Base-by-base conservation (phyloP, 2,888 invertebrate species). In the Melolontha melolontha region DNA sequence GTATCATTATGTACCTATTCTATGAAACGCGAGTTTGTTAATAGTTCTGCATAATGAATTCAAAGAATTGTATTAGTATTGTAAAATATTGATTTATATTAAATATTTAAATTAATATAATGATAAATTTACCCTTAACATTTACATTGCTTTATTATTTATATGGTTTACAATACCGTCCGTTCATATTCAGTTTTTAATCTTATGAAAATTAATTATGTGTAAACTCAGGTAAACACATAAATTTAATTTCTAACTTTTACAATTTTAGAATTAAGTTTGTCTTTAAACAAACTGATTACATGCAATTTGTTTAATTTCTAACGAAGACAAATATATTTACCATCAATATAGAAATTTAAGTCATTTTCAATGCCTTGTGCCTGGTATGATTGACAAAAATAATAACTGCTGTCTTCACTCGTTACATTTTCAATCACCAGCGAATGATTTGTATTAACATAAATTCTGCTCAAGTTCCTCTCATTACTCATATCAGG, bases 311-410 rank as follows among this genome's bases (percentile, higher is more conserved):
- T 22, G 1, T 4, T 22, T 1, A 22, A 22, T 4, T 22, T 22
- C 1, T 22, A 22, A 22, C 22, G 22, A 22, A 2, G 4, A 22
- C 4, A 22, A 22, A 22, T 2, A 14, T 12, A 50, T 77, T 82
- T 77, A 84, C 86, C 78, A 75, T 87, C 87, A 12, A 87, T 75
- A 52, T 85, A 82, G 72, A 85, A 87, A 75, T 85, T 86, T 70
- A 80, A 85, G 76, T 84, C 84, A 40, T 84, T 81, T 47, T 83
- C 78, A 10, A 70, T 68, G 63, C 84, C 81, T 55, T 82, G 77
- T 4, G 79, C 77, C 67, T 83, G 81, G n/a, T 78, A 73, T 12
- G 84, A 83, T 69, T 83, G 81, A 69, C 87, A 88, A 64, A 81
- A 83, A 77, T 87, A 88, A 72, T 86, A 78, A 0, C 86, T 87